Evolutionary conservation across 2,797 vertebrate genomes (phyloP).

Genomic region (Eleutherodactylus coqui): DNA sequence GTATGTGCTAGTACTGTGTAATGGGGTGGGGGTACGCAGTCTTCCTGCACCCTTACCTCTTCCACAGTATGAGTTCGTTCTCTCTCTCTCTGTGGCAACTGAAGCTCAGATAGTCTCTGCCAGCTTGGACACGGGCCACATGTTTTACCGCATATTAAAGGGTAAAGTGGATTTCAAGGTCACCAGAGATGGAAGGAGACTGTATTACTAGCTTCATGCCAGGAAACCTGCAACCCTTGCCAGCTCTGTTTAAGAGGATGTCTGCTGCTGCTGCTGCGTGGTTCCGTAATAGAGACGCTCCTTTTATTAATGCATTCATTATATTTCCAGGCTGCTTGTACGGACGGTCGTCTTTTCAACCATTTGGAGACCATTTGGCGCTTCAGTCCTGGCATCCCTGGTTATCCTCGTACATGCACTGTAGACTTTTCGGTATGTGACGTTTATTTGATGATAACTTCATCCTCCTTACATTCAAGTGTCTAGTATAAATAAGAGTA

Average conservation of each 20-base stretch:
- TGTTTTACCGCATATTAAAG: conserved; percentile 39
- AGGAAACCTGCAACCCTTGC: conserved; percentile 14
- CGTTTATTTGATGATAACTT: neutral
- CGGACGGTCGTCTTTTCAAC: conserved; percentile 94
- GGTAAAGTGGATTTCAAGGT: conserved; percentile 50
- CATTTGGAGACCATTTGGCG: conserved; percentile 95
- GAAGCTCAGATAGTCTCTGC: conserved; percentile 16
- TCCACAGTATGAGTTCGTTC: neutral
- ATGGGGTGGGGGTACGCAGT: neutral
- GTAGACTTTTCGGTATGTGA: conserved; percentile 94
- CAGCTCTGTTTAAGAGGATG: neutral
- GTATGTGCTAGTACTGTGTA: neutral
- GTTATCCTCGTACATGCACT: conserved; percentile 93
- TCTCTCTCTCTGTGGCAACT: neutral
- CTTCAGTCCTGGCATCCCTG: conserved; percentile 94
- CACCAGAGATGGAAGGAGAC: conserved; percentile 26
- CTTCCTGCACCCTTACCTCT: neutral
- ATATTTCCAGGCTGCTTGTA: conserved; percentile 84
- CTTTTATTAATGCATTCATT: neutral
- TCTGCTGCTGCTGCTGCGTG: neutral
- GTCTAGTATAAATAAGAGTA: no score
- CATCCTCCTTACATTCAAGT: no score
- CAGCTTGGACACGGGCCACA: conserved; percentile 23
- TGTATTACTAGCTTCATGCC: conserved; percentile 29
- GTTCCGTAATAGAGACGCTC: neutral